Conservation (phyloP, 2,888 invertebrate species). For the Eurois occulta region DNA sequence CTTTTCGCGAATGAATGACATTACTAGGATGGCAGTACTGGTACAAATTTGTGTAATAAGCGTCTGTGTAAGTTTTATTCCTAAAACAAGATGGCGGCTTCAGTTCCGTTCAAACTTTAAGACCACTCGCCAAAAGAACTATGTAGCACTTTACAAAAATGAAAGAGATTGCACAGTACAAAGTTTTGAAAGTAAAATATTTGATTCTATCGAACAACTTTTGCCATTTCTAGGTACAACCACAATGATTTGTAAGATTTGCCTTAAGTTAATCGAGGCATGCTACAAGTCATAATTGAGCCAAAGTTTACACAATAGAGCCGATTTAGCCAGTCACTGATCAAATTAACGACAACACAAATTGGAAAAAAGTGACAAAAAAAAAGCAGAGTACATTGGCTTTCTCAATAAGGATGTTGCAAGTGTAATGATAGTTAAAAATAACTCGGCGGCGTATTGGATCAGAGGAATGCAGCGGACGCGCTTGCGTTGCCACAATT, state of each 20-base stretch:
- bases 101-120: neutral
- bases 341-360: conserved; percentile 32
- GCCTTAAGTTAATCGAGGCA: conserved; percentile 25
- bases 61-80: neutral
- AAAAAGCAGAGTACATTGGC: conserved; percentile 52
- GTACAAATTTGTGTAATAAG: neutral
- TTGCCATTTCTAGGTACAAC: neutral
- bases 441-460: conserved; percentile 73
- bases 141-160: neutral
- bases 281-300: conserved; percentile 40
- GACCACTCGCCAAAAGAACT: neutral
- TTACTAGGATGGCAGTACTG: neutral
- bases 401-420: conserved; percentile 67
- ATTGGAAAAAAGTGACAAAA: conserved; percentile 44
- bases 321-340: conserved; percentile 40
- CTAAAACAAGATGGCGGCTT: neutral
- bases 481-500: conserved; percentile 85
- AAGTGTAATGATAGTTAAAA: conserved; percentile 70
- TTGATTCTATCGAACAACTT: neutral
- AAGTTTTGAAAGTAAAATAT: conserved; percentile 9
- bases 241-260: conserved; percentile 36
- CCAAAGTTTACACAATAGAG: conserved; percentile 29
- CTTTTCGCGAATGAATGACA: neutral
- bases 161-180: neutral
- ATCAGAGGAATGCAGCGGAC: conserved; percentile 84